Conservation (phyloP, 1,140 invertebrate species). For the Drosophila pectinifera region DNA sequence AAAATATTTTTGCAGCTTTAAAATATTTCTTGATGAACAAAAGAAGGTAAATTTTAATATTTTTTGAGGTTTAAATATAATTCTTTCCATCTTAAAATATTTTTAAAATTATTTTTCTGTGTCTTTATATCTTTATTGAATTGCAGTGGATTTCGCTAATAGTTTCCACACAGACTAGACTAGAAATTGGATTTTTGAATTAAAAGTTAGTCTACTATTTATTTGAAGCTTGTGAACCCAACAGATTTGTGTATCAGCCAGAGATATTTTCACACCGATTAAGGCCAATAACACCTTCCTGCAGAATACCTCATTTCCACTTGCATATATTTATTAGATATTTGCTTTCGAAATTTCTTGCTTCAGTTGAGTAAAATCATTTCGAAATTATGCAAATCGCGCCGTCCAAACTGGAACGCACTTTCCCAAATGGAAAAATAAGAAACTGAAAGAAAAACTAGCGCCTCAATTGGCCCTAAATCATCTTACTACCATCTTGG, state of each 20-base stretch:
- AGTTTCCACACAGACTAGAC: neutral
- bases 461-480: slow-evolving; percentile 64
- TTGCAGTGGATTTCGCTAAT: neutral
- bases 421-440: slow-evolving; percentile 59
- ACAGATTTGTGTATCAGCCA: neutral
- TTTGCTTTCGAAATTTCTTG: slow-evolving; percentile 41
- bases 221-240: neutral
- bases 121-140: neutral
- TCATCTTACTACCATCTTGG: slow-evolving; percentile 44
- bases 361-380: slow-evolving; percentile 49
- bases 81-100: no score
- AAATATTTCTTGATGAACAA: no score
- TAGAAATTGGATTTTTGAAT: no score
- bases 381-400: slow-evolving; percentile 73
- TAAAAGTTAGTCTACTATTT: neutral
- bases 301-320: slow-evolving; percentile 3
- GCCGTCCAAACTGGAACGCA: slow-evolving; percentile 49
- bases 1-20: no score
- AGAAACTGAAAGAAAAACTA: slow-evolving; percentile 40
- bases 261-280: slow-evolving; percentile 39
- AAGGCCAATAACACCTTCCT: slow-evolving; percentile 9
- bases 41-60: no score
- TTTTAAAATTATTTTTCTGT: no score
- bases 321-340: slow-evolving; percentile 19
- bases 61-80: no score